Evolutionary conservation across 2,797 vertebrate species (phyloP).

Genomic region (Rhabdomys pumilio): DNA sequence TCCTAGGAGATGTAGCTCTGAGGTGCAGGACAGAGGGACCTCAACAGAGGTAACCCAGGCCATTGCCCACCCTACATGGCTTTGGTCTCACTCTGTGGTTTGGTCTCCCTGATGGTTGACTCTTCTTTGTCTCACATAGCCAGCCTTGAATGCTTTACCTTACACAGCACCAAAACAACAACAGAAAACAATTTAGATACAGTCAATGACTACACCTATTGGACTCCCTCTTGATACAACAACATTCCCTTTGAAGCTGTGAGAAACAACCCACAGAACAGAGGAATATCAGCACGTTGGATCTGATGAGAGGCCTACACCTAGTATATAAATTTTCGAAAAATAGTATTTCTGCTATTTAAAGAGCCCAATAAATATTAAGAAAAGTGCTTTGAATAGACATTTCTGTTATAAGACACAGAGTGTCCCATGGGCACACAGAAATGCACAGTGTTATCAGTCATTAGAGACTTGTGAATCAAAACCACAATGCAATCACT

Average conservation of each 20-base stretch:
- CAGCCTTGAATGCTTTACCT: background rate
- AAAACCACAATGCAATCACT: background rate
- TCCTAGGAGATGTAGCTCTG: background rate
- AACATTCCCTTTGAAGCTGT: background rate
- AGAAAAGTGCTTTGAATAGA: background rate
- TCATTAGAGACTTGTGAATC: background rate
- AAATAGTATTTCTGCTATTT: background rate
- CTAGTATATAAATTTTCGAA: background rate
- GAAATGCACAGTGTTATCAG: background rate
- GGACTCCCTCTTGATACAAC: background rate
- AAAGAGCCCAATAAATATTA: background rate
- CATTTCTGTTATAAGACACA: conserved; percentile 10
- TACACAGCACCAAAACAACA: background rate
- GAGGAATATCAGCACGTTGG: background rate
- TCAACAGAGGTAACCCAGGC: background rate
- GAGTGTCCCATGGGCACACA: background rate
- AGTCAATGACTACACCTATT: background rate
- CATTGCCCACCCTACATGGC: background rate
- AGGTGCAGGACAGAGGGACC: background rate
- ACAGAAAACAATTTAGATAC: background rate
- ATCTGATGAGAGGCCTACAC: background rate
- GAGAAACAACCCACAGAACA: conserved; percentile 2
- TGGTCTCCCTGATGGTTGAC: background rate
- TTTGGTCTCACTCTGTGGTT: background rate
- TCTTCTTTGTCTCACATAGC: background rate